Base-by-base conservation (phyloP, 2,797 vertebrate genomes). In the Spatula clypeata region DNA sequence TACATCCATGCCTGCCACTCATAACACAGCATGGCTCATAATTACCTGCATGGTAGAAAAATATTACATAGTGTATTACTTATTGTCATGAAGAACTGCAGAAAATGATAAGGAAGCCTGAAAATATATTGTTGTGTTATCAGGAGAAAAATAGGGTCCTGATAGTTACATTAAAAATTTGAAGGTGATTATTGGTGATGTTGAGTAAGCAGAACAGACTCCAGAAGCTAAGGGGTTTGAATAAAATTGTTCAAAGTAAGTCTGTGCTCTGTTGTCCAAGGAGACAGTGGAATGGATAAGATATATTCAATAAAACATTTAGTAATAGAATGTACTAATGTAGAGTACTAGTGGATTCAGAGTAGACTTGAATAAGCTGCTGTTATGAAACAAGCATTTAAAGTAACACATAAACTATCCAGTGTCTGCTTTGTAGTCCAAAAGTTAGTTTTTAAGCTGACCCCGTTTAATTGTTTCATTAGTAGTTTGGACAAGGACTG, bases 261-360 rank as follows among this genome's bases (percentile, higher is more conserved):
- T 40, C 26, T 72, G 32, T 45, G 55, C 69, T 69, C n/a, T 0
- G 0, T 23, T 67, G 53, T 49, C 34, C 55, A 54, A 62, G 21
- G 70, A 83, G 38, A 42, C 75, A 64, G 44, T 5, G 49, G 67
- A 87, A 53, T 0, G 2, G 53, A 45, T 8, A 58, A 18, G 29
- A 38, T 40, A 21, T 29, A 23, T 27, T 87, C 69, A 76, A 64
- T 83, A 84, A 83, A 95, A 86, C 44, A 62, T 79, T 84, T 27
- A 53, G 31, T 18, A 7, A 7, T 13, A 72, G 8, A 40, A 21
- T 17, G 44, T 51, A 19, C 0, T 1, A 44, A 77, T 36, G 51
- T 81, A 15, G 79, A 90, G 34, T 5, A 13, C 61, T 34, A 5
- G 32, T 44, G 54, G 61, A 31, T 64, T 62, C 54, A 75, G 42